Evolutionary conservation across 2,113 vertebrate genomes (phyloP).

Genomic region (Geococcyx californianus): DNA sequence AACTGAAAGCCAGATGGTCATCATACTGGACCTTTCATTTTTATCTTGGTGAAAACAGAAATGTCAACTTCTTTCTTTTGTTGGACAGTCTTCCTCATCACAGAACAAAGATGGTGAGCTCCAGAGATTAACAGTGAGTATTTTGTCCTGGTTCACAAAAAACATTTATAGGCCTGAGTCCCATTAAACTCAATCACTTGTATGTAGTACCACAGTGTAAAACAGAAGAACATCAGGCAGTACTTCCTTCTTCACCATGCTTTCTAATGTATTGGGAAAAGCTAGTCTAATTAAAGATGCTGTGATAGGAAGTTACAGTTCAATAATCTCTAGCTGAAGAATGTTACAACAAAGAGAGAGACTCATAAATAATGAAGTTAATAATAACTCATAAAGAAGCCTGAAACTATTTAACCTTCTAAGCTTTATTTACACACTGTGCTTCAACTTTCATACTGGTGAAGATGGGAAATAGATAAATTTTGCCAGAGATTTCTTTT

Average conservation of each 20-base stretch:
- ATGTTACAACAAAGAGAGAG: not conserved
- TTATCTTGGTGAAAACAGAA: not conserved
- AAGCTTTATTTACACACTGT: slow-evolving; percentile 11
- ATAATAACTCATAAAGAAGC: slow-evolving; percentile 19
- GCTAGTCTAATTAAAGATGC: slow-evolving; percentile 40
- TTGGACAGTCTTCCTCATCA: not conserved
- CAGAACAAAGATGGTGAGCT: not conserved
- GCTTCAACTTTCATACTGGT: not conserved
- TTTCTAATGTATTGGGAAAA: not conserved
- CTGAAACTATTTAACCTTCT: slow-evolving; percentile 12
- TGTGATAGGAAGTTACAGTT: slow-evolving; percentile 38
- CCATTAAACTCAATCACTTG: not conserved
- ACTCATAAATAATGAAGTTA: slow-evolving; percentile 31
- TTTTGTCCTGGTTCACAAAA: not conserved
- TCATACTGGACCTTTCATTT: not conserved
- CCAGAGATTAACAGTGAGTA: not conserved
- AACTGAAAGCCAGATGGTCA: not conserved
- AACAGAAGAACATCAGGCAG: not conserved
- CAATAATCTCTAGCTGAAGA: slow-evolving; percentile 42
- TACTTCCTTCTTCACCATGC: not conserved
- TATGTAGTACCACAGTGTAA: not conserved
- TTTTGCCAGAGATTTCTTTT: slow-evolving; percentile 5
- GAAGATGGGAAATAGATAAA: not conserved
- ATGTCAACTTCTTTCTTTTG: not conserved
- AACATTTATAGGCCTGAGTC: not conserved